Percentiles rank a stretch among this genome's conserved stretches.
These are phyloP conservation scores for Petrocephalus microphthalmus DNA, from an alignment of 2,113 vertebrate genomes.

Conservation along the genomic window DNA sequence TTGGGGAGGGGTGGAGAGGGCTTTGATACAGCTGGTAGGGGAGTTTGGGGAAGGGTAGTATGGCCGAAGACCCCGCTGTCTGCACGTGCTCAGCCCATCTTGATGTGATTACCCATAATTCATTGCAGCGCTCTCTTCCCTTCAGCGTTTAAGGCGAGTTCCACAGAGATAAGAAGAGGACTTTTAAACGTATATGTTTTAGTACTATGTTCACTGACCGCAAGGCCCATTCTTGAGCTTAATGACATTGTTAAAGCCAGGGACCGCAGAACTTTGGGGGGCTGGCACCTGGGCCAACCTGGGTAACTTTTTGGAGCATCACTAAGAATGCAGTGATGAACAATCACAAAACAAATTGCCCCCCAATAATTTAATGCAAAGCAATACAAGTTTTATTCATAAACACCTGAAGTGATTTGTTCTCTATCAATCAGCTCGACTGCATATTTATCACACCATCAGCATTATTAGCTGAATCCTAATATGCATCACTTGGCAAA, in stretches of 20 bases:
- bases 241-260: background rate
- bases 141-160: background rate
- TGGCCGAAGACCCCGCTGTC: slow-evolving; percentile 1
- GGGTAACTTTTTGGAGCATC: too few species aligned
- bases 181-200: background rate
- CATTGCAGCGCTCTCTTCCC: background rate
- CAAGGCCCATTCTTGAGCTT: background rate
- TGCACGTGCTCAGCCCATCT: slow-evolving; percentile 3
- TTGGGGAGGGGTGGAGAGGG: background rate
- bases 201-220: background rate
- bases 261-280: background rate
- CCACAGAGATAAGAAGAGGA: background rate
- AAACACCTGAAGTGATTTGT: too few species aligned
- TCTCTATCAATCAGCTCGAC: background rate
- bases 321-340: too few species aligned
- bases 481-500: background rate
- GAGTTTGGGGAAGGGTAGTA: background rate
- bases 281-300: too few species aligned
- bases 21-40: background rate
- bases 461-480: background rate
- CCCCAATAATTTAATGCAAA: too few species aligned
- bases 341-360: too few species aligned
- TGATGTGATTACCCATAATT: slow-evolving; percentile 15
- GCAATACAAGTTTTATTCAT: too few species aligned
- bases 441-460: background rate